Percentiles rank a stretch among this genome's conserved stretches.
phyloP scores from a whole-genome alignment of 2,113 vertebrate species.

The Callipepla californica region DNA sequence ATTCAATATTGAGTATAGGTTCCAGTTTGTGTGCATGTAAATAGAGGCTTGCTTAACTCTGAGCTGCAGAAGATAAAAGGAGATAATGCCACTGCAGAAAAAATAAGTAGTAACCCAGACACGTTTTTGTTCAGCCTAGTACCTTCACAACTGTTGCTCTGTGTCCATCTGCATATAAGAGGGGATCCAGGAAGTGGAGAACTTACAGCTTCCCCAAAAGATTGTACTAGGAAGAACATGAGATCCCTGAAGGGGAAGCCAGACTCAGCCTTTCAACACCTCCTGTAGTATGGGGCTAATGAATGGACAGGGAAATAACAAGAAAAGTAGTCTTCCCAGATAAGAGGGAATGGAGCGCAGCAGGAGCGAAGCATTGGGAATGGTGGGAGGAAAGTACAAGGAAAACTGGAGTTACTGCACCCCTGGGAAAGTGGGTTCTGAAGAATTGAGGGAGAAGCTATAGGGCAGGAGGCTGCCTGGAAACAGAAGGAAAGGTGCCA shows the following conservation, averaged over 20 bases:
- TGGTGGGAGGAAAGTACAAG: not conserved
- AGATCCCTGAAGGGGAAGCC: not conserved
- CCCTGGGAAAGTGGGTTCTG: not conserved
- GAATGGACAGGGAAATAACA: accelerated
- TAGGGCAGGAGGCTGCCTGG: not conserved
- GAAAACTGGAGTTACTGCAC: not conserved
- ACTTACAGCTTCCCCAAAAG: not conserved
- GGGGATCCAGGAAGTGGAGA: accelerated
- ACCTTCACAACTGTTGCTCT: not conserved
- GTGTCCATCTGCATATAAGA: accelerated
- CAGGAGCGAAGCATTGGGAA: accelerated
- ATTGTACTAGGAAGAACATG: not conserved
- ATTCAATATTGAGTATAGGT: not conserved
- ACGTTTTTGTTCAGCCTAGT: not conserved
- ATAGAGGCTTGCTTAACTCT: not conserved
- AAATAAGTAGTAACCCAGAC: not conserved
- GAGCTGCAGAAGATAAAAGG: not conserved
- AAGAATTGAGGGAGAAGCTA: not conserved
- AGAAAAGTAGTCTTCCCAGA: not conserved
- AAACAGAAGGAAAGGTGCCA: not conserved
- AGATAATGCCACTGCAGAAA: not conserved
- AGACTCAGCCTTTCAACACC: not conserved
- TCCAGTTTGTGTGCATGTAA: not conserved
- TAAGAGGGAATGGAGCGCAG: not conserved
- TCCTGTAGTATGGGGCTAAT: not conserved